These are phyloP conservation scores for Clamator glandarius DNA, from an alignment of 2,797 vertebrate species.

Conservation along the genomic window DNA sequence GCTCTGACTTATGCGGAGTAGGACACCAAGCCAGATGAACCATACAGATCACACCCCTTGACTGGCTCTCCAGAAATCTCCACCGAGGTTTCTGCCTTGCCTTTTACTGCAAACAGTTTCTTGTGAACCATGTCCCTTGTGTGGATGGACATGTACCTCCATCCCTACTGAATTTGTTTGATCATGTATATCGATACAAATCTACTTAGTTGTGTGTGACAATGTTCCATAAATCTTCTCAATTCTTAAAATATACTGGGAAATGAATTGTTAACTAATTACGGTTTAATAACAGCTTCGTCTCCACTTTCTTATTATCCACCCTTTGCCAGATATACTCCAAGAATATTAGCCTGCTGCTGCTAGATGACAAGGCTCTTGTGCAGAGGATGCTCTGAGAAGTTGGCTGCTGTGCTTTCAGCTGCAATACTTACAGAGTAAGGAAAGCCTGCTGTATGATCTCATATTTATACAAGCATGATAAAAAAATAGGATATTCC, in stretches of 20 bases:
- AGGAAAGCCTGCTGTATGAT: background rate
- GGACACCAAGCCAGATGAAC: background rate
- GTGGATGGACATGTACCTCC: background rate
- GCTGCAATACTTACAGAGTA: background rate
- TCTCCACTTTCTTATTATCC: background rate
- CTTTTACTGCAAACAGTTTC: background rate
- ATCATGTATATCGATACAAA: background rate
- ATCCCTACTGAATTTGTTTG: background rate
- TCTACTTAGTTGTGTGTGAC: background rate
- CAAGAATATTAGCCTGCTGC: background rate
- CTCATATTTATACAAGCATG: background rate
- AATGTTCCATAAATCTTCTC: background rate
- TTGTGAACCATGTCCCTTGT: rapidly evolving
- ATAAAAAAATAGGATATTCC: background rate
- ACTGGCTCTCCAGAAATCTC: background rate
- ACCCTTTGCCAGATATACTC: background rate
- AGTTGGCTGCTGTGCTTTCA: background rate
- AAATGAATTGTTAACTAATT: background rate
- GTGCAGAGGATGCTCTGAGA: background rate
- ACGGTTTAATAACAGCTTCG: background rate
- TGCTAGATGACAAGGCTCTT: background rate
- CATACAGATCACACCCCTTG: background rate
- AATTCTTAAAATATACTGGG: background rate
- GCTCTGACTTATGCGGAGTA: background rate
- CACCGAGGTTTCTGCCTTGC: background rate